phyloP scores from a whole-genome alignment of 2,888 invertebrate genomes.

The Formica aserva region DNA sequence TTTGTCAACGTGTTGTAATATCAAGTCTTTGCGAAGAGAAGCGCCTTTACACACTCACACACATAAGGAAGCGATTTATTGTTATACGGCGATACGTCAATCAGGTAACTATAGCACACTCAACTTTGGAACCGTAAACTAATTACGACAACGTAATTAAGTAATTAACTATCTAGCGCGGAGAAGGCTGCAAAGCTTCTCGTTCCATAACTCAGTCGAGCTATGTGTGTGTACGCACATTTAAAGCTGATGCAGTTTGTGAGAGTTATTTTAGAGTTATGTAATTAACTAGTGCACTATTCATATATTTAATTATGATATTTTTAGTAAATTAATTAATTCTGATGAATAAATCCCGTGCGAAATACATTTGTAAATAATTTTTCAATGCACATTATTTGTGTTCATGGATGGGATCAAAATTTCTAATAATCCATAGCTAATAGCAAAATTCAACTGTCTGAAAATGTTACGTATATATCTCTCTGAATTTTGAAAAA shows the following conservation, averaged over 20 bases:
- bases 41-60: conserved; percentile 5
- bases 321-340: neutral
- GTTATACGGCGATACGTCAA: conserved; percentile 70
- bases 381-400: neutral
- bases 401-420: neutral
- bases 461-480: neutral
- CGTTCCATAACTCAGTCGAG: conserved; percentile 64
- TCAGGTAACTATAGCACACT: conserved; percentile 60
- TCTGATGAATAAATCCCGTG: neutral
- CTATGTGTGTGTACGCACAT: conserved; percentile 39
- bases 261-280: conserved; percentile 72
- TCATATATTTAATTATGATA: conserved; percentile 34
- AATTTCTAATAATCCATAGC: neutral
- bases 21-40: conserved; percentile 3
- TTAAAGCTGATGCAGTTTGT: conserved; percentile 67
- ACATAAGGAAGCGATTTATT: conserved; percentile 59
- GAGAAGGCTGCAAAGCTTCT: conserved; percentile 68
- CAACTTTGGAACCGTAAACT: conserved; percentile 75
- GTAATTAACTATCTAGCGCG: conserved; percentile 80
- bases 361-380: neutral
- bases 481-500: neutral
- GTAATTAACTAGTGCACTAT: conserved; percentile 71
- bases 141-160: conserved; percentile 82
- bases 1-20: neutral
- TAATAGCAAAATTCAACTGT: neutral